Evolutionary conservation across 2,797 vertebrate species (phyloP), one percentile per base, ranked within the genome.

Genomic region (Peromyscus melanophrys): DNA sequence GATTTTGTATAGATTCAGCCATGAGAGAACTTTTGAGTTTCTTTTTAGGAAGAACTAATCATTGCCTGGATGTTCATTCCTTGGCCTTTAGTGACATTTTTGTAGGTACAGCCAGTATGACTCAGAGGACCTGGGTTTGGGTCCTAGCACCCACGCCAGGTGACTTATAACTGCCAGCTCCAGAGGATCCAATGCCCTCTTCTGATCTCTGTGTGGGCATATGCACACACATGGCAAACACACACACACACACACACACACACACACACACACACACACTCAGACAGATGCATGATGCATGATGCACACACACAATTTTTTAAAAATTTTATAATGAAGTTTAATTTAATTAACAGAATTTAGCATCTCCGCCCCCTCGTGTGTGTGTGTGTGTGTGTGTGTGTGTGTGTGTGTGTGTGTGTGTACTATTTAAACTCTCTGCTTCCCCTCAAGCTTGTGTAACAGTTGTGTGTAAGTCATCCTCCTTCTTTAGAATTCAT

Each of bases 11-110:
- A 69, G 57, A 89, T 67, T 92, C 78, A 73, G 14, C 46, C 49
- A 94, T 4, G 85, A 92, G 76, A 81, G 65, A 90, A 86, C 49
- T 85, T 80, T n/a, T 67, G 59, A 80, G 23, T 83, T 94, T 94
- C 49, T 85, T 88, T 29, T 89, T 82, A 29, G 71, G 27, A 84
- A 89, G 81, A 93, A 43, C 21, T 46, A 6, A 52, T 43, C 34
- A 49, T 84, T 52, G 34, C 81, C 71, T 59, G 65, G 23, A 63
- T 89, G 59, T 19, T 67, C 37, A 65, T 1, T 27, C 4, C 16
- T 46, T 59, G 12, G 43, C 61, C 17, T 90, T 78, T 67, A 25
- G 11, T 78, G 71, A 59, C 75, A 93, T 49, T 82, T 85, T 63
- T 87, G 27, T 75, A 73, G 37, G 16, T 23, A 63, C 69, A 61